Base-by-base conservation (phyloP, 2,888 invertebrate genomes). In the Leptogaster cylindrica region DNA sequence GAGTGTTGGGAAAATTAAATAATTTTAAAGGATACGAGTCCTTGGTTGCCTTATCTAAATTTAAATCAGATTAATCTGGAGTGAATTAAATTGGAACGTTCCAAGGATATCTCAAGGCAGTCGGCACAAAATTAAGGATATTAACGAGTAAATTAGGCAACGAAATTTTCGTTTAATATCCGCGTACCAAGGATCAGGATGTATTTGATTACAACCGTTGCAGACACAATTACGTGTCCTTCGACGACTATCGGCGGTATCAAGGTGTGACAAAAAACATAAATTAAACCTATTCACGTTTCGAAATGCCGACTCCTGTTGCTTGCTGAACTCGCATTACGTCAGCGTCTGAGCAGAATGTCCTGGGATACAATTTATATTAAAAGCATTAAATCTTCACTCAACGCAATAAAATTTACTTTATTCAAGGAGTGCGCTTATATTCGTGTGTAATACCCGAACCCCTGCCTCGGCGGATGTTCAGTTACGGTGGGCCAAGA, bases 321-420 rank as follows among this genome's bases (percentile, higher is more conserved):
- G 61, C 61, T 61, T 61, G 28, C 44, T 61, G 44, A 61, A 31
- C 16, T 61, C 28, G 44, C 44, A 44, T 61, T 44, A 61, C 61
- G 61, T 39, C 58, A 58, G 61, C 44, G 31, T 2, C n/a, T 25
- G 61, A 61, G 61, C 27, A 25, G 27, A 12, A 33, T 18, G 61
- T 41, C 44, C 61, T 39, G 44, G 61, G 61, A 44, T 44, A 44
- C 61, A 61, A 44, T 61, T 61, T 61, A n/a, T n/a, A 61, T 61
- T 61, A 61, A 61, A 61, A 61, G 44, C 44, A 61, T 61, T 44
- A 61, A 61, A 61, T 61, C 61, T 61, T 61, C 61, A 44, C 44
- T 28, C 25, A 14, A 18, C 44, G 61, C 61, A 44, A 44, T 61
- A 61, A 44, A 61, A 61, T 18, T 41, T 61, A 55, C 44, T 44